phyloP scores from a whole-genome alignment of 1,140 invertebrate genomes.

The Saccostrea cuccullata region DNA sequence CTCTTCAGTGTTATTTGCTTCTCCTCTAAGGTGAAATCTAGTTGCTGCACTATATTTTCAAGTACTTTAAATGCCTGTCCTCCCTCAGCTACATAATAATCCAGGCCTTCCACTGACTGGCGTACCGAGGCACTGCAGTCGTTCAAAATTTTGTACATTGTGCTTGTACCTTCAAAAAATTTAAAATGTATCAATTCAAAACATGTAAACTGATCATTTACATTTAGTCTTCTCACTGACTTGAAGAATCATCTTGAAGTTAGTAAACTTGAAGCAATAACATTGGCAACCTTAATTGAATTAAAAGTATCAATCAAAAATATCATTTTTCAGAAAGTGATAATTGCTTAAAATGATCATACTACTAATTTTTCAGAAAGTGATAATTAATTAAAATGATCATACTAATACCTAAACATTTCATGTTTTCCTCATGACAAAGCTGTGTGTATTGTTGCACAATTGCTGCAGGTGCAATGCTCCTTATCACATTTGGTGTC shows the following conservation, averaged over 20 bases:
- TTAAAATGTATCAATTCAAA: neutral
- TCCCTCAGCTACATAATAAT: constrained; percentile 37
- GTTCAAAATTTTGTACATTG: constrained; percentile 1
- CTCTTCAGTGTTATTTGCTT: too few relatives aligned
- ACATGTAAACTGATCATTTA: too few relatives aligned
- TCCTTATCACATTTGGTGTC: constrained; percentile 36
- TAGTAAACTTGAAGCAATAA: too few relatives aligned
- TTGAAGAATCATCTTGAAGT: too few relatives aligned
- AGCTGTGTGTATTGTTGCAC: constrained; percentile 30
- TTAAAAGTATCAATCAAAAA: too few relatives aligned
- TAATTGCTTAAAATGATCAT: too few relatives aligned
- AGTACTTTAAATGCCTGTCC: constrained; percentile 7
- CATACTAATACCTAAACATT: too few relatives aligned
- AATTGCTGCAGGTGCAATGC: constrained; percentile 15
- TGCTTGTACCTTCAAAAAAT: neutral
- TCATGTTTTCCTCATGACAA: constrained; percentile 6
- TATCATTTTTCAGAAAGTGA: too few relatives aligned
- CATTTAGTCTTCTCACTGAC: too few relatives aligned
- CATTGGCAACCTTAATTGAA: too few relatives aligned
- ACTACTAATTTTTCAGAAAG: too few relatives aligned
- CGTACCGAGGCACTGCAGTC: neutral
- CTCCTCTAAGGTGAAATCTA: neutral
- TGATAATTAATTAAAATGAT: too few relatives aligned
- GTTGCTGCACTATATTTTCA: neutral
- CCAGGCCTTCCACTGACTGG: constrained; percentile 32